These are phyloP conservation scores for Yponomeuta evonymella DNA, from an alignment of 2,888 invertebrate genomes.

Conservation along the genomic window DNA sequence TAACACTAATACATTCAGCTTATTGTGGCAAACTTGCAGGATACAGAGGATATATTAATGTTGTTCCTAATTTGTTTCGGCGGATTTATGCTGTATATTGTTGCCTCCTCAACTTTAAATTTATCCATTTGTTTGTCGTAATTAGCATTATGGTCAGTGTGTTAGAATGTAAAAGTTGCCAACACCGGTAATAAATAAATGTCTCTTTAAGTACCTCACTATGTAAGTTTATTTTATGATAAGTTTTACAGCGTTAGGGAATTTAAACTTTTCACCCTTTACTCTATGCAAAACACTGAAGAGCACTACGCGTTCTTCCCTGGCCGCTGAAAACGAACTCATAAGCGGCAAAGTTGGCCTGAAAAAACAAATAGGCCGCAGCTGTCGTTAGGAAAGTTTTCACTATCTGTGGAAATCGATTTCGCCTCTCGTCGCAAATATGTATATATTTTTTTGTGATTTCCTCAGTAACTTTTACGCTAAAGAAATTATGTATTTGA, in stretches of 20 bases:
- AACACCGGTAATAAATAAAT: neutral
- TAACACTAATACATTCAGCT: slow-evolving; percentile 75
- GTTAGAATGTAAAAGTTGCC: slow-evolving; percentile 5
- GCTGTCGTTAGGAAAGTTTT: slow-evolving; percentile 6
- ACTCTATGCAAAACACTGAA: neutral
- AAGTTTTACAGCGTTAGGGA: neutral
- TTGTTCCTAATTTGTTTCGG: slow-evolving; percentile 73
- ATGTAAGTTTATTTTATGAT: neutral
- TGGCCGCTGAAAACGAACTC: neutral
- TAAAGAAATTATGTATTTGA: neutral
- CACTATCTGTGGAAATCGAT: slow-evolving; percentile 4
- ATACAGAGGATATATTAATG: slow-evolving; percentile 73
- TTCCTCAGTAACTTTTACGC: neutral
- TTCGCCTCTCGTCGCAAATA: neutral
- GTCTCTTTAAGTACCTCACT: neutral
- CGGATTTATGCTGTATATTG: slow-evolving; percentile 52
- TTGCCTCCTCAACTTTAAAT: slow-evolving; percentile 56
- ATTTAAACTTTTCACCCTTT: neutral
- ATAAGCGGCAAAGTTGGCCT: neutral
- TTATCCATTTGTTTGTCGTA: slow-evolving; percentile 46
- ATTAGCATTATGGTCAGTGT: slow-evolving; percentile 14
- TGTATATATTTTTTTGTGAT: neutral
- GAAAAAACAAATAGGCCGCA: neutral
- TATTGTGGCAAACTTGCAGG: slow-evolving; percentile 70
- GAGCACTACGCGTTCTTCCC: neutral